Percentiles rank a stretch among this genome's conserved stretches.
Conservation (phyloP, 30 jellyfish, hydroid and myxozoan genomes). For the Rhopilema esculentum region DNA sequence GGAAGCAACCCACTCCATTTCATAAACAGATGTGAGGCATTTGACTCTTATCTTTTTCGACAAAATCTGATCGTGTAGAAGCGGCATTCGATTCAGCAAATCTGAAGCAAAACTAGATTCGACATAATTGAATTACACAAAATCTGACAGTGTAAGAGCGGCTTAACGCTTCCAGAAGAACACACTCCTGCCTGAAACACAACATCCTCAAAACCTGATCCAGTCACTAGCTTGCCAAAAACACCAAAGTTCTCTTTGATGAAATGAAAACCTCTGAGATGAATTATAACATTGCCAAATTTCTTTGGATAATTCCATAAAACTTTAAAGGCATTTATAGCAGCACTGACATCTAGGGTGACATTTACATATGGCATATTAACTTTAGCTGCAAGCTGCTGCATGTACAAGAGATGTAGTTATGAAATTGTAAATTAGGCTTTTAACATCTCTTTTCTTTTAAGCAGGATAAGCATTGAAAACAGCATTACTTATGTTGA, state of each 20-base stretch:
- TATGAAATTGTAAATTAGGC: neutral
- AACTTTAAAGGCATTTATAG: neutral
- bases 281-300: no score
- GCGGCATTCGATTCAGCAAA: no score
- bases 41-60: no score
- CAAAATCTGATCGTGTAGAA: no score
- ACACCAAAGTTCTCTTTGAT: constrained; percentile 58
- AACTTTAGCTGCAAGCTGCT: neutral
- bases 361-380: neutral
- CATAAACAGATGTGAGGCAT: no score
- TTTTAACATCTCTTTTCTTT: no score
- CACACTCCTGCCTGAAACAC: constrained; percentile 56
- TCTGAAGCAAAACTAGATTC: no score
- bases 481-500: no score
- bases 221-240: constrained; percentile 31
- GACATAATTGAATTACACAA: no score
- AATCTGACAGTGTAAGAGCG: no score
- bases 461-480: no score
- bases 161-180: constrained; percentile 54
- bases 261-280: constrained; percentile 70
- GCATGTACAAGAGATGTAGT: neutral
- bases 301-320: neutral
- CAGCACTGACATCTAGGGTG: neutral
- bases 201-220: constrained; percentile 69
- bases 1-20: no score